These are phyloP conservation scores for Callithrix jacchus DNA, from an alignment of 2,113 vertebrate genomes.

Conservation along the genomic window DNA sequence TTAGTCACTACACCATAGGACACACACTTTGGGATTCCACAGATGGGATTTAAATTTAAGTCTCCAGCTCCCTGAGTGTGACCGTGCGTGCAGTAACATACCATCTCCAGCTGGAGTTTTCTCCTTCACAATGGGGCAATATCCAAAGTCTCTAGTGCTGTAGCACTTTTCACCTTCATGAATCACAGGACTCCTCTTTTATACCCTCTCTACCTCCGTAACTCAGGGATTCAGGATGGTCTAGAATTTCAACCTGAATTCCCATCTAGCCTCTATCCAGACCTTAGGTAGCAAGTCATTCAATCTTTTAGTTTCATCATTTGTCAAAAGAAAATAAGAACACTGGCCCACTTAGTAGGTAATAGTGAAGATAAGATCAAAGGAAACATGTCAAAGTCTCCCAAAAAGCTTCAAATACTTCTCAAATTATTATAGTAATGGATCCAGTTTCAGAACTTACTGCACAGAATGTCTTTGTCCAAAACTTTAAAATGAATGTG, in stretches of 20 bases:
- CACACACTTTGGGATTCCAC: background rate
- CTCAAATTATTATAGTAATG: background rate
- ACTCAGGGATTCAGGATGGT: background rate
- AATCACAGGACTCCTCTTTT: background rate
- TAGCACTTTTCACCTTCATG: too few relatives aligned
- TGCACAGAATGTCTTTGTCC: background rate
- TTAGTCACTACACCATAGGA: fast-evolving
- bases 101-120: background rate
- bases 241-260: background rate
- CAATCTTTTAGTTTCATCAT: background rate
- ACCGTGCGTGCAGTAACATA: background rate
- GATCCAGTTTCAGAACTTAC: background rate
- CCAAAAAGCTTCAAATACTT: background rate
- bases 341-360: background rate
- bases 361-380: background rate
- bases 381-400: background rate
- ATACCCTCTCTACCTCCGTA: background rate
- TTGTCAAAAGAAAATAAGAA: slow-evolving; percentile 3
- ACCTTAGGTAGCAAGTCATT: background rate
- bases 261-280: background rate
- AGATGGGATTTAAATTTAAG: background rate
- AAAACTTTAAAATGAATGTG: background rate
- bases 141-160: background rate
- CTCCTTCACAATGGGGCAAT: background rate
- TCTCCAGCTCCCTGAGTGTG: background rate